A percentile compares a stretch with the other conserved stretches of the same genome.
phyloP scores from a whole-genome alignment of 1,140 invertebrate species.

The Zaprionus nigranus region DNA sequence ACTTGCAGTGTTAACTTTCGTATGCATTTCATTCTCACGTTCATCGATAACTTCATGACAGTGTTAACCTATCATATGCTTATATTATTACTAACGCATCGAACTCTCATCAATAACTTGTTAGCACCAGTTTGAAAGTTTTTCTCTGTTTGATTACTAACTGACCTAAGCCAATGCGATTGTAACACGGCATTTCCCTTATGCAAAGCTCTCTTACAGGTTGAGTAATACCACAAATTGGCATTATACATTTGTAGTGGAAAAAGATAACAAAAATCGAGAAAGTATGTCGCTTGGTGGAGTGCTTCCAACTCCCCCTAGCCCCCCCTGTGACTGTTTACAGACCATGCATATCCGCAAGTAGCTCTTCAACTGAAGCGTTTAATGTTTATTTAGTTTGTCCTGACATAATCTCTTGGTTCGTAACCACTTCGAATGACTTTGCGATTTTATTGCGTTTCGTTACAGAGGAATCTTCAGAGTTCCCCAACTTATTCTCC shows the following conservation, averaged over 20 bases:
- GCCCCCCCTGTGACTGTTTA: not conserved
- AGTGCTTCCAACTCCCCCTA: constrained; percentile 16
- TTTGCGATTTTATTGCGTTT: constrained; percentile 37
- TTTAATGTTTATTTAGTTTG: constrained; percentile 75
- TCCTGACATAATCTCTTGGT: constrained; percentile 64
- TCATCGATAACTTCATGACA: too few relatives aligned
- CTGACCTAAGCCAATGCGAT: constrained; percentile 50
- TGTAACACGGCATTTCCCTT: constrained; percentile 15
- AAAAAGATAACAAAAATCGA: constrained; percentile 41
- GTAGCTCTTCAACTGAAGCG: constrained; percentile 63
- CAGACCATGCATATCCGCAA: constrained; percentile 44
- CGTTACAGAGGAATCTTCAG: constrained; percentile 25
- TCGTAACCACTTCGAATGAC: constrained; percentile 63
- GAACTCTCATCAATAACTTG: too few relatives aligned
- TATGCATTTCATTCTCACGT: not conserved
- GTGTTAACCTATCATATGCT: not conserved
- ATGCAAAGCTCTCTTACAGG: constrained; percentile 54
- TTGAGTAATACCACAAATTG: constrained; percentile 74
- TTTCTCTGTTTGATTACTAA: not conserved
- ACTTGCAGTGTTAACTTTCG: too few relatives aligned
- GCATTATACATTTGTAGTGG: constrained; percentile 63
- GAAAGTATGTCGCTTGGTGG: constrained; percentile 67
- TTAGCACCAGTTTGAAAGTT: not conserved
- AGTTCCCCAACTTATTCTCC: constrained; percentile 50
- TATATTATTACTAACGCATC: not conserved